Percentiles rank a stretch among this genome's conserved stretches.
Conservation (phyloP, 2,888 invertebrate species). For the Axea sp. region DNA sequence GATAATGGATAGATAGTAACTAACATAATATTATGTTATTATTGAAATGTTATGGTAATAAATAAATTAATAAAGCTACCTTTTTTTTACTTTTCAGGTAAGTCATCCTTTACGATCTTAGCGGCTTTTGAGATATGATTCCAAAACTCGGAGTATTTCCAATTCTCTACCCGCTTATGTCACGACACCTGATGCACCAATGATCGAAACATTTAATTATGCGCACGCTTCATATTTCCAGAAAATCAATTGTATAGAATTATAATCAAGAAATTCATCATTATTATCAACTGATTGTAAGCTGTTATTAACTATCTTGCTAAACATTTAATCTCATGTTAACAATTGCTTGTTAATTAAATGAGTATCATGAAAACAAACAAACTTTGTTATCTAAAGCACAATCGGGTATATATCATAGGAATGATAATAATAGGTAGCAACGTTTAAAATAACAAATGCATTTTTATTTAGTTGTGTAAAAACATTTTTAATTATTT, state of each 20-base stretch:
- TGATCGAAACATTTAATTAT: slow-evolving; percentile 31
- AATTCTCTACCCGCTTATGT: slow-evolving; percentile 24
- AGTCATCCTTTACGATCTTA: too few relatives aligned
- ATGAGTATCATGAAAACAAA: slow-evolving; percentile 13
- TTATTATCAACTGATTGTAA: neutral
- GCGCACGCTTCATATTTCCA: slow-evolving; percentile 20
- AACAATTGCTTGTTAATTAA: too few relatives aligned
- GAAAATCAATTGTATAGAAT: slow-evolving; percentile 28
- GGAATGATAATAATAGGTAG: slow-evolving; percentile 1
- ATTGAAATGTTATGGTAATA: too few relatives aligned
- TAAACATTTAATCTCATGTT: too few relatives aligned
- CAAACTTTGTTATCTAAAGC: slow-evolving; percentile 10
- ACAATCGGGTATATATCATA: neutral
- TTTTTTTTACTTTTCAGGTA: neutral
- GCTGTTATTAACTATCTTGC: too few relatives aligned
- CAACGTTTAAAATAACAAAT: neutral
- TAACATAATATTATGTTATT: too few relatives aligned
- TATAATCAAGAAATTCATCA: slow-evolving; percentile 13
- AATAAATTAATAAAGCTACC: too few relatives aligned
- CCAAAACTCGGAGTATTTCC: slow-evolving; percentile 16
- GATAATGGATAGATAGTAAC: too few relatives aligned
- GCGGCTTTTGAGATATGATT: slow-evolving; percentile 7
- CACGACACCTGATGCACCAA: slow-evolving; percentile 10
- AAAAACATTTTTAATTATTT: too few relatives aligned
- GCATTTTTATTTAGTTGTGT: too few relatives aligned